Evolutionary conservation across 1,140 invertebrate genomes (phyloP).

Genomic region (Sinella curviseta): DNA sequence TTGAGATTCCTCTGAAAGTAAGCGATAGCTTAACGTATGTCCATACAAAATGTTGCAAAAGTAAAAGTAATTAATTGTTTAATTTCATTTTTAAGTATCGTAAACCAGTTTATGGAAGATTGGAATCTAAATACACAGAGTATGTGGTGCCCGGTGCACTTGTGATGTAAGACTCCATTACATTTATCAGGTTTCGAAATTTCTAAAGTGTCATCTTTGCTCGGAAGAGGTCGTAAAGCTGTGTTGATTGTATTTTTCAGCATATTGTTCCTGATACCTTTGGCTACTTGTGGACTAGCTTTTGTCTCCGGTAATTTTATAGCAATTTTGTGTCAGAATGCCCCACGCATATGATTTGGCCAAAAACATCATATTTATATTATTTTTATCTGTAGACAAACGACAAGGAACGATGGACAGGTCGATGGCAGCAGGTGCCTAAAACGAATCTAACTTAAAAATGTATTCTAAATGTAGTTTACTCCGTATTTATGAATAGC

Average conservation of each 20-base stretch:
- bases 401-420: conserved; percentile 28
- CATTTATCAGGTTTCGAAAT: no score
- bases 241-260: no score
- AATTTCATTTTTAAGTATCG: neutral
- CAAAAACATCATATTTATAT: neutral
- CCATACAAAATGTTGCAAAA: no score
- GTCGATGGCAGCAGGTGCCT: conserved; percentile 19
- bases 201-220: no score
- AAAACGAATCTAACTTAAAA: neutral
- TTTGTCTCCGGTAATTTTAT: conserved; percentile 91
- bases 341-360: neutral
- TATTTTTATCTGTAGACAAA: conserved; percentile 13
- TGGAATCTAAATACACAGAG: conserved; percentile 1
- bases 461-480: no score
- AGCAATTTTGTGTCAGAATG: conserved; percentile 46
- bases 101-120: neutral
- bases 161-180: neutral
- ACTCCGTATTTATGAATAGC: no score
- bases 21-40: neutral
- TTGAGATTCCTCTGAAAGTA: neutral
- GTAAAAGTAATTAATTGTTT: neutral
- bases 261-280: conserved; percentile 82
- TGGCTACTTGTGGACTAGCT: conserved; percentile 85
- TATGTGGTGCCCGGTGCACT: neutral
- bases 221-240: no score